Base-by-base conservation (phyloP, 2,888 invertebrate genomes). In the Pyrochroa serraticornis region DNA sequence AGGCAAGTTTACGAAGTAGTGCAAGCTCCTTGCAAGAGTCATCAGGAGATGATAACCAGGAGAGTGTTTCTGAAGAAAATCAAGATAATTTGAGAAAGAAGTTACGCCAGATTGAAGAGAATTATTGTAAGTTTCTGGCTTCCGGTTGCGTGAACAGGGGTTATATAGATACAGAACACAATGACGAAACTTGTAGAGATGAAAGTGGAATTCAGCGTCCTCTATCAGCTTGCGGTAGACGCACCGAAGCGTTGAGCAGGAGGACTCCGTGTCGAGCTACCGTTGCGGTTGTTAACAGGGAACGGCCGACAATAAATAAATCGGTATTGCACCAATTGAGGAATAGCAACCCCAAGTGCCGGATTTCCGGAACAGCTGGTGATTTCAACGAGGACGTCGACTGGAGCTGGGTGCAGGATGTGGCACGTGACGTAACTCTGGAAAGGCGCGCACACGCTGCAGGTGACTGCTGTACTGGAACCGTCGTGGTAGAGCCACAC, bases 381-480 rank as follows among this genome's bases (percentile, higher is more conserved):
- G 68, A 70, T 22, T 69, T 68, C 34, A 71, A 73, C 58, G 75
- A 75, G 52, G 72, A 73, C 54, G 74, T 76, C 56, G 77, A 76
- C 67, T 75, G 75, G 75, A 75, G 74, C 63, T 76, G 76, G 76
- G 56, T 77, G 65, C 71, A 72, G 66, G 74, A 75, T 44, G 68
- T 74, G 43, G 71, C 67, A 36, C 64, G 65, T 39, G 68, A 67
- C 53, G 63, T 69, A 33, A 64, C 61, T 8, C 36, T 56, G 46
- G 71, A 75, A 52, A 66, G 74, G 39, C 71, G 66, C 48, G 75
- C 74, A 52, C 72, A 75, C 67, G 73, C 73, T 41, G 58, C 74
- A 55, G 70, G 65, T 47, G 74, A 72, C 59, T 71, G 72, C 35
- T 75, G 73, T 60, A 75, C 74, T 68, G 76, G 73, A 63, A 76